Percentiles rank a stretch among this genome's conserved stretches.
Evolutionary conservation across 2,888 invertebrate genomes (phyloP).

Genomic region (Caenorhabditis sp.): DNA sequence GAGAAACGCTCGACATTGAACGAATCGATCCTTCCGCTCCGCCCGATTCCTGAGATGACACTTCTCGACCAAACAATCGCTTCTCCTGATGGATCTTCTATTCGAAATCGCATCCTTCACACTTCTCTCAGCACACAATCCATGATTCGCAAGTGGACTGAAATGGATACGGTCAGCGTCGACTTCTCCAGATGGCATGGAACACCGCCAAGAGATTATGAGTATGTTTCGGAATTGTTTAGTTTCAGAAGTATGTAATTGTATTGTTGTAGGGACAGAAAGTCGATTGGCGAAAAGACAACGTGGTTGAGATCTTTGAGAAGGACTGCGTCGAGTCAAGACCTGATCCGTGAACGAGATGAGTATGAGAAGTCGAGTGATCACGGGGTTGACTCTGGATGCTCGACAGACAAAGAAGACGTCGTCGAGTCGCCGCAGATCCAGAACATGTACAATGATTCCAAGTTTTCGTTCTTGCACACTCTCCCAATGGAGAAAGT

Average conservation of each 20-base stretch:
- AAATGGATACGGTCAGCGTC: slow-evolving; percentile 41
- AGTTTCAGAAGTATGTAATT: background rate
- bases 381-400: slow-evolving; percentile 44
- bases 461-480: slow-evolving; percentile 58
- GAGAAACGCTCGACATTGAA: slow-evolving; percentile 51
- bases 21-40: slow-evolving; percentile 48
- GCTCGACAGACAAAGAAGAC: slow-evolving; percentile 34
- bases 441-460: slow-evolving; percentile 65
- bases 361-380: slow-evolving; percentile 9
- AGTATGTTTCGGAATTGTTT: slow-evolving; percentile 25
- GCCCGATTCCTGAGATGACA: slow-evolving; percentile 75
- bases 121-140: slow-evolving; percentile 42
- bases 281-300: slow-evolving; percentile 5
- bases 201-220: slow-evolving; percentile 67
- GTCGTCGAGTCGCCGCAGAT: slow-evolving; percentile 11
- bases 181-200: slow-evolving; percentile 56
- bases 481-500: slow-evolving; percentile 64
- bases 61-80: slow-evolving; percentile 68
- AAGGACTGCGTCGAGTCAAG: slow-evolving; percentile 58
- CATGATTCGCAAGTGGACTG: slow-evolving; percentile 58
- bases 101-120: slow-evolving; percentile 47
- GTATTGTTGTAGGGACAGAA: slow-evolving; percentile 16
- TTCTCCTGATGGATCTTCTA: slow-evolving; percentile 24
- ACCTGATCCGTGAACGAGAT: slow-evolving; percentile 33
- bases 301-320: slow-evolving; percentile 64